A percentile compares a stretch with the other conserved stretches of the same genome.
phyloP scores from a whole-genome alignment of 2,888 invertebrate species.

The Carpatolechia fugitivella region DNA sequence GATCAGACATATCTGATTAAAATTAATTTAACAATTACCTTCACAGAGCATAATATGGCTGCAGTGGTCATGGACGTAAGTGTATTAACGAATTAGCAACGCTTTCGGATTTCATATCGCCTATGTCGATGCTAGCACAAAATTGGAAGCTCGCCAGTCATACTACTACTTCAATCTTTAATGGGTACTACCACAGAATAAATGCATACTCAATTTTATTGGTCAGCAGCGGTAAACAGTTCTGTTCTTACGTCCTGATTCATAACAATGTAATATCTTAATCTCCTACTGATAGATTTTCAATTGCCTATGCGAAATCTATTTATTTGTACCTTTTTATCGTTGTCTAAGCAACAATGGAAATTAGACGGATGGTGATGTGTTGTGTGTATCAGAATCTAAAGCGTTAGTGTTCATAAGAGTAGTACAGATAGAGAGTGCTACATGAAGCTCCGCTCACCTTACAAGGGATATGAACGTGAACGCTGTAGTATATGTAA shows the following conservation, averaged over 20 bases:
- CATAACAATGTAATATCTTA: neutral
- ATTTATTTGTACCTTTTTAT: too few species aligned
- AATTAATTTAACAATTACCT: conserved; percentile 28
- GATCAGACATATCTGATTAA: too few species aligned
- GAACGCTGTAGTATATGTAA: too few species aligned
- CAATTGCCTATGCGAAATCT: too few species aligned
- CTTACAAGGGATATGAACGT: too few species aligned
- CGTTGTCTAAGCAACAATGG: too few species aligned
- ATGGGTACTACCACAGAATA: conserved; percentile 23
- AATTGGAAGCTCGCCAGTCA: conserved; percentile 7
- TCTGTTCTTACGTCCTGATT: neutral
- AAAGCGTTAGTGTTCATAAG: too few species aligned
- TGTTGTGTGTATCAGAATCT: too few species aligned
- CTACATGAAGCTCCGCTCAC: too few species aligned
- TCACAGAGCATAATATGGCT: conserved; percentile 22
- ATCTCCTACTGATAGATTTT: too few species aligned
- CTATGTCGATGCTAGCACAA: conserved; percentile 12
- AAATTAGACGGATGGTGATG: too few species aligned
- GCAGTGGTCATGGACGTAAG: conserved; percentile 30
- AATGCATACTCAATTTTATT: conserved; percentile 36
- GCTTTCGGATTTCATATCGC: conserved; percentile 42
- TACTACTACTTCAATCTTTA: conserved; percentile 44
- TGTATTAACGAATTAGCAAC: conserved; percentile 43
- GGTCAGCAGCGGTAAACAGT: conserved; percentile 24
- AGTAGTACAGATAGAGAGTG: too few species aligned